Conservation (phyloP, 2,888 invertebrate species). For the Troilus luridus region DNA sequence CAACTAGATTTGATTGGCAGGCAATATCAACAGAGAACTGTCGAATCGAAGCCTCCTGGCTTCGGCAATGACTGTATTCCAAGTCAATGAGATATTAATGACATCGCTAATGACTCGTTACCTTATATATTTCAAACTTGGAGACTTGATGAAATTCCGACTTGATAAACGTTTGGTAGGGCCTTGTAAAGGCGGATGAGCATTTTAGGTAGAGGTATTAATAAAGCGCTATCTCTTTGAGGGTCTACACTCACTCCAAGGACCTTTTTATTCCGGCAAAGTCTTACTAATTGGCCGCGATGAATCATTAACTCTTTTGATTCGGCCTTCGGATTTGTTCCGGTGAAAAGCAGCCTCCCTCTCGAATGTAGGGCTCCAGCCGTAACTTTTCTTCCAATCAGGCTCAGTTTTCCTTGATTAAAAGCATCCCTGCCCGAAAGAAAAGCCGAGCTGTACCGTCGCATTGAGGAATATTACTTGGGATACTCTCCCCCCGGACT, state of each 20-base stretch:
- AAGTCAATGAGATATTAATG: not conserved
- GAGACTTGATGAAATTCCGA: not conserved
- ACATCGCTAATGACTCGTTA: not conserved
- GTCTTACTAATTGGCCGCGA: conserved; percentile 31
- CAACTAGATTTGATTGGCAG: not conserved
- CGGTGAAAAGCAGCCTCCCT: conserved; percentile 33
- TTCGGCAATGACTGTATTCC: not conserved
- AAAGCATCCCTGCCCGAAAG: conserved; percentile 22
- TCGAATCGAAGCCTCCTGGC: not conserved
- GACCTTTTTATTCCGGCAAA: conserved; percentile 10
- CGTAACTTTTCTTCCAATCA: conserved; percentile 41
- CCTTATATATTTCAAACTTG: not conserved
- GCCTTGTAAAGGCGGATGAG: not conserved
- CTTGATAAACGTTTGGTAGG: not conserved
- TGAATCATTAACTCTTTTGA: conserved; percentile 49
- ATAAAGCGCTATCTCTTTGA: conserved; percentile 28
- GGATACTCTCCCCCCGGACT: not conserved
- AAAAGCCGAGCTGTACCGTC: not conserved
- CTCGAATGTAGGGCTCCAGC: not conserved
- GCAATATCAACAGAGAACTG: not conserved
- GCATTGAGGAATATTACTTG: conserved; percentile 31
- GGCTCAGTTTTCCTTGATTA: conserved; percentile 42
- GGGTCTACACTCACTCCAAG: not conserved
- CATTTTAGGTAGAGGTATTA: not conserved
- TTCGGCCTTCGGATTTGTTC: not conserved